Conservation (phyloP, 2,888 invertebrate species). For the Chelonus formosanus region DNA sequence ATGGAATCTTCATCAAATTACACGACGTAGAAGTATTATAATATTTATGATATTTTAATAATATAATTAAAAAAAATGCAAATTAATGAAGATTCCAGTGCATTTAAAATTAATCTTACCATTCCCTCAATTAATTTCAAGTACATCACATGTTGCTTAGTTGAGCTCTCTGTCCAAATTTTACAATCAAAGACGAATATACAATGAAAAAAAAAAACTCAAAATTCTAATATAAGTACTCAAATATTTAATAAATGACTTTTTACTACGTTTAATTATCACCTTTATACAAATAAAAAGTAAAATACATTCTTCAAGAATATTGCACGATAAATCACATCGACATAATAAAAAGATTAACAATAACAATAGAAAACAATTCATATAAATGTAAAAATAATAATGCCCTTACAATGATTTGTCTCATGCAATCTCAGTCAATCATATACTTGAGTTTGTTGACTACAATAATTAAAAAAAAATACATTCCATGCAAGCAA, state of each 20-base stretch:
- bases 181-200: not conserved
- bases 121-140: conserved; percentile 28
- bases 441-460: not conserved
- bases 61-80: too few species aligned
- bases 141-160: conserved; percentile 41
- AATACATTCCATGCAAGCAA: conserved; percentile 31
- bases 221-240: not conserved
- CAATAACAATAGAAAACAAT: not conserved
- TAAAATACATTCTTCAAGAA: not conserved
- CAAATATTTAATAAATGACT: conserved; percentile 14
- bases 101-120: conserved; percentile 32
- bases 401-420: too few species aligned
- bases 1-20: too few species aligned
- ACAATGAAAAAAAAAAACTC: not conserved
- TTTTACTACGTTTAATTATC: not conserved
- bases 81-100: too few species aligned
- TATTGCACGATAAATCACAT: conserved; percentile 1
- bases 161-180: conserved; percentile 49
- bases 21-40: too few species aligned
- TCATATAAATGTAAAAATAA: too few species aligned
- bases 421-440: too few species aligned
- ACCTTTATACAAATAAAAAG: not conserved
- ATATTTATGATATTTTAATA: too few species aligned
- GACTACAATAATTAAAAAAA: conserved; percentile 3
- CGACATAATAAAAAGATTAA: not conserved